These are phyloP conservation scores for Apamea epomidion DNA, from an alignment of 2,888 invertebrate species.

Conservation along the genomic window DNA sequence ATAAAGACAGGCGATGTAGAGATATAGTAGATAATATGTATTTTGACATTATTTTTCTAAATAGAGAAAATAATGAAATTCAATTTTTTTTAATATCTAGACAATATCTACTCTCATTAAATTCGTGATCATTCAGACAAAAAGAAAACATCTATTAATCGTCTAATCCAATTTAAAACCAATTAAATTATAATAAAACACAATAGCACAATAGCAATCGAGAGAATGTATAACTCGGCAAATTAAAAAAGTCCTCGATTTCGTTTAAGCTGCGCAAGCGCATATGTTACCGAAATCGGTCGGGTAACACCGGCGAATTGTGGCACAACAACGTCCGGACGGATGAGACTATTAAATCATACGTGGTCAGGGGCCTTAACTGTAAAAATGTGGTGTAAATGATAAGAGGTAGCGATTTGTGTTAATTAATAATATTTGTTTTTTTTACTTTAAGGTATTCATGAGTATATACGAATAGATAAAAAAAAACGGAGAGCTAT, in stretches of 20 bases:
- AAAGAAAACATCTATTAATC: slow-evolving; percentile 27
- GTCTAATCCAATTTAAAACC: slow-evolving; percentile 47
- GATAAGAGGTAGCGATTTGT: slow-evolving; percentile 66
- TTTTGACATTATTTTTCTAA: background rate
- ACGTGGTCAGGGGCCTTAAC: slow-evolving; percentile 84
- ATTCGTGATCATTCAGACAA: background rate
- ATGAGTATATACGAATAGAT: background rate
- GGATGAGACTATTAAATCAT: slow-evolving; percentile 84
- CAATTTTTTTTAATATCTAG: background rate
- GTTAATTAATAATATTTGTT: background rate
- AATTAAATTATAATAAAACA: slow-evolving; percentile 49
- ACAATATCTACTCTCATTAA: background rate
- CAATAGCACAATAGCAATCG: slow-evolving; percentile 35
- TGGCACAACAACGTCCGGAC: slow-evolving; percentile 76
- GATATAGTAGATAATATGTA: no score
- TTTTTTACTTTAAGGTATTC: background rate
- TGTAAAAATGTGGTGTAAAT: slow-evolving; percentile 73
- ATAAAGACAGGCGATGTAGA: no score
- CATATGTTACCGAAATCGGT: slow-evolving; percentile 51
- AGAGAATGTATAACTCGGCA: slow-evolving; percentile 37
- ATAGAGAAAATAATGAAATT: background rate
- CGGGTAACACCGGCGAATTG: slow-evolving; percentile 68
- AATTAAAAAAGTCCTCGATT: slow-evolving; percentile 17
- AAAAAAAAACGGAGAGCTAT: background rate
- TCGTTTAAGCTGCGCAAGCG: slow-evolving; percentile 38